A percentile compares a stretch with the other conserved stretches of the same genome.
phyloP scores from a whole-genome alignment of 1,140 invertebrate genomes.

The Chelonus insularis region DNA sequence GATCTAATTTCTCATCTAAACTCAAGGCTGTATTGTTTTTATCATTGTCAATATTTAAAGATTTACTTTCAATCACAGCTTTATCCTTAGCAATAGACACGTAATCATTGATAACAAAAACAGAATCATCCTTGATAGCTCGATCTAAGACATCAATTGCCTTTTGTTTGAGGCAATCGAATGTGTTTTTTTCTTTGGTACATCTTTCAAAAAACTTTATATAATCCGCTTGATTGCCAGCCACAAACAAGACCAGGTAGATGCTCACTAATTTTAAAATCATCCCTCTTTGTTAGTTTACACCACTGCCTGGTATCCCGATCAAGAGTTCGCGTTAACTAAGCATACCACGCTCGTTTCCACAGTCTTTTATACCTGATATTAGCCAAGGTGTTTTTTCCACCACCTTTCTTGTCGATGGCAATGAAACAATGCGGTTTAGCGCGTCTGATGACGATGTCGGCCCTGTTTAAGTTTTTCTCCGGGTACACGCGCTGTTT shows the following conservation, averaged over 20 bases:
- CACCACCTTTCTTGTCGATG: background rate
- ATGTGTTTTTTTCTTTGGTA: slow-evolving; percentile 50
- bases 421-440: slow-evolving; percentile 27
- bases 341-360: slow-evolving; percentile 40
- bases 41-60: slow-evolving; percentile 18
- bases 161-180: slow-evolving; percentile 62
- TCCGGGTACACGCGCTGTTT: slow-evolving; percentile 54
- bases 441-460: slow-evolving; percentile 40
- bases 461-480: slow-evolving; percentile 1
- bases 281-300: background rate
- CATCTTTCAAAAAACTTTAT: slow-evolving; percentile 52
- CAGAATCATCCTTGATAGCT: slow-evolving; percentile 62
- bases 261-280: slow-evolving; percentile 16
- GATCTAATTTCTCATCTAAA: slow-evolving; percentile 51
- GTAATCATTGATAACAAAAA: slow-evolving; percentile 63
- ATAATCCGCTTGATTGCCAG: slow-evolving; percentile 38
- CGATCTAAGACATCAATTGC: slow-evolving; percentile 61
- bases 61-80: slow-evolving; percentile 9
- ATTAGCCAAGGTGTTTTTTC: slow-evolving; percentile 21
- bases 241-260: slow-evolving; percentile 29
- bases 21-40: slow-evolving; percentile 32
- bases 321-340: slow-evolving; percentile 33
- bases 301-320: background rate
- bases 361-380: slow-evolving; percentile 42
- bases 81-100: slow-evolving; percentile 62